Evolutionary conservation across 2,113 vertebrate species (phyloP).

Genomic region (Gadus chalcogrammus): DNA sequence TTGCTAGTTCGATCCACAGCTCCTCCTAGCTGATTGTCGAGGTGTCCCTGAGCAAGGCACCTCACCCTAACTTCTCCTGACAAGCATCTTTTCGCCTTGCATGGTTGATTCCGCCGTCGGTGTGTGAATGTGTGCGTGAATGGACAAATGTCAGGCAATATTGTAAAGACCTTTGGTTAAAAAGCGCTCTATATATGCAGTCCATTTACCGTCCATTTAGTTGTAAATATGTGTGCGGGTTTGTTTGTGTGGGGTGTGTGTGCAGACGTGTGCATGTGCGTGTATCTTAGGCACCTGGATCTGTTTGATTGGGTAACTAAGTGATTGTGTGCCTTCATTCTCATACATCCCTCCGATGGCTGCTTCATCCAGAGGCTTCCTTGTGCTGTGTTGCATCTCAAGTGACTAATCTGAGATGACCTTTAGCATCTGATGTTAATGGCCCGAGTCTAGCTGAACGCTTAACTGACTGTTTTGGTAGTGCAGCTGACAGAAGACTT

Average conservation of each 20-base stretch:
- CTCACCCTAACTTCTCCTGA: too few species aligned
- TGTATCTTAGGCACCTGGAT: background rate
- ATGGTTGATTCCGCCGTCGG: too few species aligned
- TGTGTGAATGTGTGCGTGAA: too few species aligned
- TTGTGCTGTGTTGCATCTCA: constrained; percentile 3
- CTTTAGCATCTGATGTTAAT: constrained; percentile 17
- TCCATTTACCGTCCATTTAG: background rate
- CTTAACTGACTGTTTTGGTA: constrained; percentile 25
- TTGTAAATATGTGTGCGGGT: background rate
- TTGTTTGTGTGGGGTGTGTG: constrained; percentile 13
- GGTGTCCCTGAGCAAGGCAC: too few species aligned
- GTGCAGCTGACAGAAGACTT: constrained; percentile 25
- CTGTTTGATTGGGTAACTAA: too few species aligned
- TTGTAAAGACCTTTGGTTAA: too few species aligned
- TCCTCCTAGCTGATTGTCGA: too few species aligned
- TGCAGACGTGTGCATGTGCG: background rate
- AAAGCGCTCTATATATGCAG: too few species aligned
- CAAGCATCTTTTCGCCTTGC: too few species aligned
- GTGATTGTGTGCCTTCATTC: constrained; percentile 5
- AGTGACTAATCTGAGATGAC: constrained; percentile 24
- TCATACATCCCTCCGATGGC: background rate
- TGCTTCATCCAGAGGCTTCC: constrained; percentile 4
- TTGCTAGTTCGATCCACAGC: too few species aligned
- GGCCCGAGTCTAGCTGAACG: background rate
- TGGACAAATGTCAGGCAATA: too few species aligned